A percentile compares a stretch with the other conserved stretches of the same genome.
These are phyloP conservation scores for Zaprionus inermis DNA, from an alignment of 1,140 invertebrate genomes.

Conservation along the genomic window DNA sequence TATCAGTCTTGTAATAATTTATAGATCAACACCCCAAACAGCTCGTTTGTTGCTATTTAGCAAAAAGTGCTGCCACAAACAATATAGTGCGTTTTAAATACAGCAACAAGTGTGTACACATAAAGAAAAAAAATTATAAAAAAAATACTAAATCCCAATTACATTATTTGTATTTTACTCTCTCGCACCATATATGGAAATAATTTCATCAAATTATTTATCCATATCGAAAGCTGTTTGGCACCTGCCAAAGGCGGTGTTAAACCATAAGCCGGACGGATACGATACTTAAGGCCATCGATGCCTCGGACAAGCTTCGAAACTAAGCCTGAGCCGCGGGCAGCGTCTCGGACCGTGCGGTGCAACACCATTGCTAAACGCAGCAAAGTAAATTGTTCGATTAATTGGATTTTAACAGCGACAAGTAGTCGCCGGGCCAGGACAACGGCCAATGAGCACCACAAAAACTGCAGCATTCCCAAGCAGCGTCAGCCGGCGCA, in stretches of 20 bases:
- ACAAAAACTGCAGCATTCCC: slow-evolving; percentile 58
- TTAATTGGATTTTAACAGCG: slow-evolving; percentile 84
- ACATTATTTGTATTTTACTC: neutral
- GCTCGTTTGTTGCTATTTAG: slow-evolving; percentile 35
- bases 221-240: neutral
- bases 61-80: neutral
- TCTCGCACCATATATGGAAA: neutral
- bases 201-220: neutral
- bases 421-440: slow-evolving; percentile 77
- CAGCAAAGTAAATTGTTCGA: slow-evolving; percentile 84
- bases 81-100: neutral
- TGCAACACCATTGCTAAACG: slow-evolving; percentile 77
- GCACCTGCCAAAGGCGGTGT: slow-evolving; percentile 2
- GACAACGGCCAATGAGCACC: slow-evolving; percentile 38
- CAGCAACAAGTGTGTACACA: neutral
- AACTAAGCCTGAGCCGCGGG: slow-evolving; percentile 13
- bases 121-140: neutral
- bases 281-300: slow-evolving; percentile 35
- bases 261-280: slow-evolving; percentile 21
- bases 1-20: slow-evolving; percentile 62
- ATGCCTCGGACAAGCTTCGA: slow-evolving; percentile 23
- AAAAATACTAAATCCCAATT: neutral
- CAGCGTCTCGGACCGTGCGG: neutral
- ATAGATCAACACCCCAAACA: slow-evolving; percentile 60
- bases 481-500: neutral